These are phyloP conservation scores for Candidula unifasciata DNA, from an alignment of 2,888 invertebrate genomes.

Conservation along the genomic window DNA sequence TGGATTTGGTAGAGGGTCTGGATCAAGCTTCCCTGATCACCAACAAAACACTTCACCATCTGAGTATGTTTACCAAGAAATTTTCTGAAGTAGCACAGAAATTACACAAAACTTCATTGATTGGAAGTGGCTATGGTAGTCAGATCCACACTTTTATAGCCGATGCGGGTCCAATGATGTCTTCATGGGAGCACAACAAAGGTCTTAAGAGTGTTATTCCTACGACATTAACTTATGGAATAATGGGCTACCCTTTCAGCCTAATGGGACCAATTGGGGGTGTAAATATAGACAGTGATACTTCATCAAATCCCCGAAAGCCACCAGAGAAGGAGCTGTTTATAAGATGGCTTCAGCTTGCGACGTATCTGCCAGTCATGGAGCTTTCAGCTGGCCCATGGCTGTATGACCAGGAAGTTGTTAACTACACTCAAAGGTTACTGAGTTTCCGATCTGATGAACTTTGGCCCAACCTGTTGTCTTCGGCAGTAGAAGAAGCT, in stretches of 20 bases:
- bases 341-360: slow-evolving; percentile 90
- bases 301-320: slow-evolving; percentile 15
- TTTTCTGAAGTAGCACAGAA: slow-evolving; percentile 61
- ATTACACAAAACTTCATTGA: slow-evolving; percentile 86
- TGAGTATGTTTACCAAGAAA: slow-evolving; percentile 63
- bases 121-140: slow-evolving; percentile 88
- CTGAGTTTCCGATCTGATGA: slow-evolving; percentile 58
- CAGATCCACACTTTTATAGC: slow-evolving; percentile 89
- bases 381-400: slow-evolving; percentile 93
- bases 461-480: slow-evolving; percentile 54
- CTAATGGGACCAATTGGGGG: slow-evolving; percentile 95
- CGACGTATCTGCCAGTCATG: slow-evolving; percentile 93
- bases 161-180: slow-evolving; percentile 90
- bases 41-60: slow-evolving; percentile 56
- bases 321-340: slow-evolving; percentile 80
- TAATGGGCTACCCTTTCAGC: slow-evolving; percentile 93
- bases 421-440: slow-evolving; percentile 61
- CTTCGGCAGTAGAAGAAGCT: slow-evolving; percentile 65
- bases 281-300: slow-evolving; percentile 79
- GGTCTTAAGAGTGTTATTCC: slow-evolving; percentile 89
- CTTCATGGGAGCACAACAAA: slow-evolving; percentile 89
- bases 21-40: slow-evolving; percentile 60
- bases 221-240: slow-evolving; percentile 82
- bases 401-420: slow-evolving; percentile 85
- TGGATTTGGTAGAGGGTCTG: slow-evolving; percentile 14